A percentile compares a stretch with the other conserved stretches of the same genome.
Conservation (phyloP, 1,140 invertebrate genomes). For the Macrobrachium rosenbergii region DNA sequence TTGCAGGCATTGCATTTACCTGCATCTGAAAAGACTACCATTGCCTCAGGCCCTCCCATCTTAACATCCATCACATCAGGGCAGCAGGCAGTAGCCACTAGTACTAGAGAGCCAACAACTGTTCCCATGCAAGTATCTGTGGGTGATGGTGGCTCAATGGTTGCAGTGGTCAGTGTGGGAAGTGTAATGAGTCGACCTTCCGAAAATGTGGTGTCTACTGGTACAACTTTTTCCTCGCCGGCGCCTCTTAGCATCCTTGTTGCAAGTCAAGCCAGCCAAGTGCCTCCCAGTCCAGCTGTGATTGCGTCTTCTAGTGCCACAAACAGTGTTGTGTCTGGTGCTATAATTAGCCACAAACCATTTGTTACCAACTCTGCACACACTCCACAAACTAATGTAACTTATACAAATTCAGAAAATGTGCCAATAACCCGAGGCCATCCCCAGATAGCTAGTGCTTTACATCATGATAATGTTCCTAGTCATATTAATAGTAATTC, state of each 20-base stretch:
- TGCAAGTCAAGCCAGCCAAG: constrained; percentile 61
- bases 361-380: constrained; percentile 53
- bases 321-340: constrained; percentile 62
- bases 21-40: constrained; percentile 36
- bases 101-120: constrained; percentile 18
- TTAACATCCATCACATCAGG: constrained; percentile 47
- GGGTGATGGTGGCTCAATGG: constrained; percentile 46
- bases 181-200: constrained; percentile 46
- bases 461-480: constrained; percentile 59
- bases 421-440: constrained; percentile 53
- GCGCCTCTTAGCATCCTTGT: constrained; percentile 58
- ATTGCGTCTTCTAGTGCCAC: constrained; percentile 62
- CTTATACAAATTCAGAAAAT: constrained; percentile 56
- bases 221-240: constrained; percentile 54
- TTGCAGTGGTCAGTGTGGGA: constrained; percentile 54
- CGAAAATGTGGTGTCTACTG: constrained; percentile 46
- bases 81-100: constrained; percentile 26
- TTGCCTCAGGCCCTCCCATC: constrained; percentile 21
- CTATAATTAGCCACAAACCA: constrained; percentile 58
- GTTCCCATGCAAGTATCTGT: constrained; percentile 49
- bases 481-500: constrained; percentile 49
- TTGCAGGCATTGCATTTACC: constrained; percentile 55
- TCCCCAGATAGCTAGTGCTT: constrained; percentile 52
- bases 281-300: constrained; percentile 63
- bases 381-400: constrained; percentile 62